Evolutionary conservation across 2,888 invertebrate genomes (phyloP).

Genomic region (Phlogophora meticulosa): DNA sequence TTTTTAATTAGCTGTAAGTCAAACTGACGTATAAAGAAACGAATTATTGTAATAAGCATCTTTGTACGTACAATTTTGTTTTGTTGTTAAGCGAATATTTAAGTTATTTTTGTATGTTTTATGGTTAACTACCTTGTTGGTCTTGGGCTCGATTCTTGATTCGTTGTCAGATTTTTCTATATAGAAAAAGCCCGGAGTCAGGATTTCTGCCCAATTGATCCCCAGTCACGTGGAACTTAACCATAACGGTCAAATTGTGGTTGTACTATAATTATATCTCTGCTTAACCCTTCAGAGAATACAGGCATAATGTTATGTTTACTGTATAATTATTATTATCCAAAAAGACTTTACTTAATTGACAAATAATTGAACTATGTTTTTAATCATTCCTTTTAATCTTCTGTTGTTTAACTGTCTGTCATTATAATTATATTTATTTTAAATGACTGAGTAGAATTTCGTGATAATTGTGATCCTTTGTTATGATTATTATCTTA

Average conservation of each 20-base stretch:
- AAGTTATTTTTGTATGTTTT: not conserved
- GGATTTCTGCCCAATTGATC: too few species aligned
- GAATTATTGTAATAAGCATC: constrained; percentile 81
- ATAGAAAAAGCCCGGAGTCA: too few species aligned
- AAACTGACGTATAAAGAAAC: constrained; percentile 80
- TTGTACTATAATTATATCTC: too few species aligned
- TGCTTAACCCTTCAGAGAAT: too few species aligned
- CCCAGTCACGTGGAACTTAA: too few species aligned
- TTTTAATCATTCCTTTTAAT: not conserved
- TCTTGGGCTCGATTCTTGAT: too few species aligned
- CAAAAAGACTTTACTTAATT: not conserved
- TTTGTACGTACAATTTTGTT: constrained; percentile 15
- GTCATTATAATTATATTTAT: not conserved
- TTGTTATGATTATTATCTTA: not conserved
- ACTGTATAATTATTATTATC: too few species aligned
- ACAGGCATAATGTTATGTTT: too few species aligned
- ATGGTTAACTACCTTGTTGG: not conserved
- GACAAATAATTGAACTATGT: not conserved
- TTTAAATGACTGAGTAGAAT: constrained; percentile 45
- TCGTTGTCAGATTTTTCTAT: too few species aligned
- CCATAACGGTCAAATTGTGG: too few species aligned
- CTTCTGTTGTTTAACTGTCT: not conserved
- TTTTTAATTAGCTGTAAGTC: constrained; percentile 66
- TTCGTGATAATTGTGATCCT: constrained; percentile 13
- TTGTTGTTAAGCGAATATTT: not conserved